Conservation (phyloP, 2,797 vertebrate species). For the Pristis pectinata region DNA sequence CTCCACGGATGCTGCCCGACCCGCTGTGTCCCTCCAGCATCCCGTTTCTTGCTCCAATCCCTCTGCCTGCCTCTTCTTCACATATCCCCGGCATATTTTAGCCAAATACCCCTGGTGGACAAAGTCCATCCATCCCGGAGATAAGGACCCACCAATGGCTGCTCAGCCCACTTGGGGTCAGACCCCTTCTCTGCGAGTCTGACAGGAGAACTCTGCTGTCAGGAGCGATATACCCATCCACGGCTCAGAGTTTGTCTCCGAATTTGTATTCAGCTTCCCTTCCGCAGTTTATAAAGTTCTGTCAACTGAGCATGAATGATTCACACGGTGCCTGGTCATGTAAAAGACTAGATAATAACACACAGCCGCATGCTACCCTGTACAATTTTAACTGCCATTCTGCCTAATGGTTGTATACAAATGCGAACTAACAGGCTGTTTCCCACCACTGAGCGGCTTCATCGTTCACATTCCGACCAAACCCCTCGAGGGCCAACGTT, state of each 20-base stretch:
- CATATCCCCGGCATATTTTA: too few species aligned
- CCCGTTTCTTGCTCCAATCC: too few species aligned
- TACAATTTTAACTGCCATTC: not conserved
- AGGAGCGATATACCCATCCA: not conserved
- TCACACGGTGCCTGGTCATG: not conserved
- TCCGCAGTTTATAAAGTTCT: not conserved
- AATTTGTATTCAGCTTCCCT: not conserved
- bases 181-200: not conserved
- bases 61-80: too few species aligned
- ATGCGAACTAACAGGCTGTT: not conserved
- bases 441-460: not conserved
- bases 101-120: too few species aligned
- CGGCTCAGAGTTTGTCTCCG: too few species aligned
- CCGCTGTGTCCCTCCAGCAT: too few species aligned
- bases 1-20: too few species aligned
- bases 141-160: too few species aligned
- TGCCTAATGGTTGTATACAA: conserved; percentile 11
- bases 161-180: too few species aligned
- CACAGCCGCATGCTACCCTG: not conserved
- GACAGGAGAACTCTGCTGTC: not conserved
- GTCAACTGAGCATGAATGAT: conserved; percentile 15
- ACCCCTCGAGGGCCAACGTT: not conserved
- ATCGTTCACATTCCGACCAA: not conserved
- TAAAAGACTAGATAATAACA: not conserved
- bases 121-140: too few species aligned